A percentile compares a stretch with the other conserved stretches of the same genome.
phyloP scores from a whole-genome alignment of 2,113 vertebrate species.

The Chroicocephalus ridibundus region DNA sequence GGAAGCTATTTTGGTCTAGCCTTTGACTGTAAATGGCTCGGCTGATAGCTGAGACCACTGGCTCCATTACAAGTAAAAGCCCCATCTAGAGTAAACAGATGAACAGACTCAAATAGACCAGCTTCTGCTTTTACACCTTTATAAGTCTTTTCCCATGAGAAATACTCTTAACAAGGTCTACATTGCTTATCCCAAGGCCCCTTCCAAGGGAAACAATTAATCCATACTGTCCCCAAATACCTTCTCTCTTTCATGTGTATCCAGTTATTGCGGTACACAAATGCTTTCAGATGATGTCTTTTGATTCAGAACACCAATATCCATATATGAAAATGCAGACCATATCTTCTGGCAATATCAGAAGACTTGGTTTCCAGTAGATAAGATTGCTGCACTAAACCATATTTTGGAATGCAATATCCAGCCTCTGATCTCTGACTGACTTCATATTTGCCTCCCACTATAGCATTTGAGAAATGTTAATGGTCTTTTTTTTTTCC shows the following conservation, averaged over 20 bases:
- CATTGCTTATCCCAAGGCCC: neutral
- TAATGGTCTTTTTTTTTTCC: neutral
- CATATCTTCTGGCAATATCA: neutral
- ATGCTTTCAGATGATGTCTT: neutral
- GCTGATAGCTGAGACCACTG: slow-evolving; percentile 42
- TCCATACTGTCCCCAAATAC: neutral
- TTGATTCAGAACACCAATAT: neutral
- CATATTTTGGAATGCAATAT: neutral
- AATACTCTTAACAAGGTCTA: neutral
- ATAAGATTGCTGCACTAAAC: neutral
- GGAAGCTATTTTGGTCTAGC: slow-evolving; percentile 39
- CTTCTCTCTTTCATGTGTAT: neutral
- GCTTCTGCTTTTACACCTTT: neutral
- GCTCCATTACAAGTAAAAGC: slow-evolving; percentile 38
- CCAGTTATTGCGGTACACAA: neutral
- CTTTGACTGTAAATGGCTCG: slow-evolving; percentile 62
- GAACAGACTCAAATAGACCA: neutral
- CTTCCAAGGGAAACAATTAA: neutral
- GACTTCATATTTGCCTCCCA: neutral
- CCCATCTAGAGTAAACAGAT: slow-evolving; percentile 29
- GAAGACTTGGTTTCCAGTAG: neutral
- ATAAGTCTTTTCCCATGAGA: neutral
- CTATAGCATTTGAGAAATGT: neutral
- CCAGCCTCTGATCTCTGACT: neutral
- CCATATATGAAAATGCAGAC: neutral